Conservation (phyloP, 2,888 invertebrate genomes). For the Pheosia gnoma region DNA sequence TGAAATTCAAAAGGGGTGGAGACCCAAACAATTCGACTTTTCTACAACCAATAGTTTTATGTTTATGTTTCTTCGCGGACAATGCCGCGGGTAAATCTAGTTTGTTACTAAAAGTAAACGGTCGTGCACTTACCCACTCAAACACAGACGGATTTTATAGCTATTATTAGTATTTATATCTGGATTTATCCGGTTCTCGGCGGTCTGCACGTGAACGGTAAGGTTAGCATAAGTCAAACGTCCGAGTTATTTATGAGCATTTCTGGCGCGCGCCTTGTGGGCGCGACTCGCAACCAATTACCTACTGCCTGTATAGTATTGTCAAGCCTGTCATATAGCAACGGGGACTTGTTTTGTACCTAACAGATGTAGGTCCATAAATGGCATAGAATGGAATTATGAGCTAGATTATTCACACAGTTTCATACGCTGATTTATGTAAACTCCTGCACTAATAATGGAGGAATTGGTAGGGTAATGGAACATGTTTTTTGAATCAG, state of each 20-base stretch:
- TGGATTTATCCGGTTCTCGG: constrained; percentile 3
- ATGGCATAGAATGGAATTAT: too few relatives aligned
- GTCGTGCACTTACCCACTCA: background rate
- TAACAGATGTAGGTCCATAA: background rate
- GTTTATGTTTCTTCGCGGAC: too few relatives aligned
- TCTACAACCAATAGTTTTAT: too few relatives aligned
- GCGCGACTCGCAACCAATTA: background rate
- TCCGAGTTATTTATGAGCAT: constrained; percentile 9
- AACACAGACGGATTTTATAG: constrained; percentile 6
- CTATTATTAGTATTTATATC: constrained; percentile 4
- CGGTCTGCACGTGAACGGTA: constrained; percentile 7
- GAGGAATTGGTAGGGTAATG: too few relatives aligned
- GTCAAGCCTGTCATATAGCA: background rate
- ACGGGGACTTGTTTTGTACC: background rate
- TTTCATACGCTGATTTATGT: too few relatives aligned
- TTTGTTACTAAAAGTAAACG: background rate
- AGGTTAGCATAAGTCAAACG: constrained; percentile 7
- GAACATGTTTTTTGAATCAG: too few relatives aligned
- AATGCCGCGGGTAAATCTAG: too few relatives aligned
- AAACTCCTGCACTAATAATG: too few relatives aligned
- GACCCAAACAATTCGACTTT: too few relatives aligned
- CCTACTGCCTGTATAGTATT: background rate
- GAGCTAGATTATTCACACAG: too few relatives aligned
- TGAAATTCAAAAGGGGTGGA: too few relatives aligned
- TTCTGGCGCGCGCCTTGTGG: constrained; percentile 3